Evolutionary conservation across 2,113 vertebrate genomes (phyloP), one percentile per base, ranked within the genome.

Genomic region (Muntiacus muntjak): DNA sequence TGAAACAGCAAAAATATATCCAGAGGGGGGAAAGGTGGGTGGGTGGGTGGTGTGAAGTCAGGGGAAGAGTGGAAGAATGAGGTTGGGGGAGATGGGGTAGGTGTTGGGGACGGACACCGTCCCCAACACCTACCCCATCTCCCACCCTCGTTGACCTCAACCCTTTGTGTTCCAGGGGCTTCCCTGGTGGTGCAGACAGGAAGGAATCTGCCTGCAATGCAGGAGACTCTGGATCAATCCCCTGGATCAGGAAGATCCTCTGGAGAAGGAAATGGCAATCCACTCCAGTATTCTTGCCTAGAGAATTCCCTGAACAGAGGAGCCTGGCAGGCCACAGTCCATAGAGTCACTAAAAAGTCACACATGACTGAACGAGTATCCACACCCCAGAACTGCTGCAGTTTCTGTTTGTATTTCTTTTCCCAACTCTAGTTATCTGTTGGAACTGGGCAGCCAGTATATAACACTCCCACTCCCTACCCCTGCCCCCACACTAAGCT

Each of bases 141-240:
- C 64, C 64, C 17, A 71, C 17, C n/a, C n/a, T 71, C 64, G 4
- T 67, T 36, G 64, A 67, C 33, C 64, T 45, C 43, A 45, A 45
- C 7, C 21, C 1, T 50, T 74, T 96, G 40, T 90, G 30, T 97
- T 97, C 52, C 57, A 93, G 47, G 74, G 67, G 19, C 67, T 23
- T 71, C 19, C n/a, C 67, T 40, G n/a, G 67, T 40, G 9, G 19
- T 71, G 67, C 67, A 71, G n/a, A 71, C n/a, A 71, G n/a, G 19
- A 40, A 71, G n/a, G n/a, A 40, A 40, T 23, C n/a, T 71, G n/a
- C 67, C 67, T 71, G 67, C n/a, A 71, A 23, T 71, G 67, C 67
- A 40, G n/a, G 67, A 36, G 67, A 40, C 67, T n/a, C 67, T 71
- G 67, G 67, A 23, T 71, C 67, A 71, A 36, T 71, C n/a, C 64